These are phyloP conservation scores for Papilio protenor DNA, from an alignment of 2,888 invertebrate species.

Conservation along the genomic window DNA sequence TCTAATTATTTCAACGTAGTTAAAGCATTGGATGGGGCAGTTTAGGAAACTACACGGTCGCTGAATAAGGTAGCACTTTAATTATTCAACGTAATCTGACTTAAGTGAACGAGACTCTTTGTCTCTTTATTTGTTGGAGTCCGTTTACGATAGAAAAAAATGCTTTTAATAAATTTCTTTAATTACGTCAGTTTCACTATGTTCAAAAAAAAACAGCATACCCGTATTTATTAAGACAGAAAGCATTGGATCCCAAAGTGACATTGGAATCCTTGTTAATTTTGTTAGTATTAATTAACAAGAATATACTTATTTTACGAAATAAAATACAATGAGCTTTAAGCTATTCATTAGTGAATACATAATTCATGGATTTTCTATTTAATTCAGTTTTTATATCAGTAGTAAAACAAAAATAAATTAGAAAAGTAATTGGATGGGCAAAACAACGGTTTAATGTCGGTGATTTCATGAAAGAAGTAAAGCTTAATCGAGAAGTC, in stretches of 20 bases:
- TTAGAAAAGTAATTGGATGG: constrained; percentile 22
- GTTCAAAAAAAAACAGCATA: background rate
- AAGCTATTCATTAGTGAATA: background rate
- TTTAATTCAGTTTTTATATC: background rate
- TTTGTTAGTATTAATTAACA: background rate
- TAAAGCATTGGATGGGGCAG: constrained; percentile 42
- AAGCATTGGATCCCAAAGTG: too few relatives aligned
- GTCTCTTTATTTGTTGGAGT: constrained; percentile 33
- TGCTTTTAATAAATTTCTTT: background rate
- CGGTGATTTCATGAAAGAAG: constrained; percentile 18
- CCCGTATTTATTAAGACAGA: too few relatives aligned
- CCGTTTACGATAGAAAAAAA: constrained; percentile 25
- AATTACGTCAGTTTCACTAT: background rate
- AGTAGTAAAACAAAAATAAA: constrained; percentile 1
- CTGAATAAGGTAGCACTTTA: constrained; percentile 35
- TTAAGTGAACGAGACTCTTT: constrained; percentile 36
- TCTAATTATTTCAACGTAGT: constrained; percentile 54
- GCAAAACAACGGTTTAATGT: background rate
- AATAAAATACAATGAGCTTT: background rate
- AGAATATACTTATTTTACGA: background rate
- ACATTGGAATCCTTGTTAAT: background rate
- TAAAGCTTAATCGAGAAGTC: constrained; percentile 4
- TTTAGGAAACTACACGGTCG: constrained; percentile 41
- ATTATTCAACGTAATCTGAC: constrained; percentile 38
- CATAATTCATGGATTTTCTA: background rate